Conservation (phyloP, 2,113 vertebrate species). For the Beaufortia kweichowensis region DNA sequence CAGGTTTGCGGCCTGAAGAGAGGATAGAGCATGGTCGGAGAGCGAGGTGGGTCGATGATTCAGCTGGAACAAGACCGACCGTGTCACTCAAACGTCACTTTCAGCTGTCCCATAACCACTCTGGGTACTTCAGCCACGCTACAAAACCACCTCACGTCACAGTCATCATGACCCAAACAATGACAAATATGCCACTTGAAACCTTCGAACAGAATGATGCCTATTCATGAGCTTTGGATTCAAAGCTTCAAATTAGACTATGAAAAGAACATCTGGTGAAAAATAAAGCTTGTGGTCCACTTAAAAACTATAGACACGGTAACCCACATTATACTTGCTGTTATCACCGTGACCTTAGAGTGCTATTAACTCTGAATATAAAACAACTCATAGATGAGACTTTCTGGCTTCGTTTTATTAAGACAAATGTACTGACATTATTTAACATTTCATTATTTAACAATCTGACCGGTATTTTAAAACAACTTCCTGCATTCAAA, state of each 20-base stretch:
- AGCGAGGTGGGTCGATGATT: slow-evolving; percentile 57
- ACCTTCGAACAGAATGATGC: neutral
- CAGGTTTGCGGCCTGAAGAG: slow-evolving; percentile 52
- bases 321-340: neutral
- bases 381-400: neutral
- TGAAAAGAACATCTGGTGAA: slow-evolving; percentile 33
- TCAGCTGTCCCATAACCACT: slow-evolving; percentile 29
- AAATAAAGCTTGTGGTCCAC: slow-evolving; percentile 11
- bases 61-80: slow-evolving; percentile 56
- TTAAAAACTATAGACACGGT: neutral
- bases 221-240: slow-evolving; percentile 23
- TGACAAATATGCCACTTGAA: neutral
- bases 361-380: slow-evolving; percentile 18
- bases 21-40: slow-evolving; percentile 44
- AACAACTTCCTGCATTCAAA: too few species aligned
- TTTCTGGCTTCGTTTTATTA: neutral
- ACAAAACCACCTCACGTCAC: neutral
- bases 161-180: too few species aligned
- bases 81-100: slow-evolving; percentile 64
- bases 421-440: neutral
- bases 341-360: neutral
- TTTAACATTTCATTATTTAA: too few species aligned
- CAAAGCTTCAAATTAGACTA: slow-evolving; percentile 40
- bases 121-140: slow-evolving; percentile 37
- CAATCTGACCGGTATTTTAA: too few species aligned